Base-by-base conservation (phyloP, 2,888 invertebrate genomes). In the Prosapia bicincta region DNA sequence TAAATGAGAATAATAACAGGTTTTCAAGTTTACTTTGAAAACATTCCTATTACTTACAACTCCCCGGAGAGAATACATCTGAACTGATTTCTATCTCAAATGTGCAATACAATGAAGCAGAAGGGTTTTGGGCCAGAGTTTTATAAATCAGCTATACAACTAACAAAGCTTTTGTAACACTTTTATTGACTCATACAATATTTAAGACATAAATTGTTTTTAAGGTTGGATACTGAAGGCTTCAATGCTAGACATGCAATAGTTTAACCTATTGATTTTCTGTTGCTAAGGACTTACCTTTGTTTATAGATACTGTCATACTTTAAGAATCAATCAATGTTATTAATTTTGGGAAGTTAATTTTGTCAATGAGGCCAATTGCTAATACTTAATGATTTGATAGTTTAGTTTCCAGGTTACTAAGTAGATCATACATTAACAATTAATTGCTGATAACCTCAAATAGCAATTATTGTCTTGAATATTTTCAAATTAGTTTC, bases 221-320 rank as follows among this genome's bases (percentile, higher is more conserved):
- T 54, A 54, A 20, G 20, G 54, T n/a, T 54, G 20, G 2, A 5
- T 2, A 20, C 20, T 5, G 20, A 54, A 54, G 54, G 20, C 54
- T 54, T 20, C 54, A 28, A 9, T 28, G 20, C 13, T 69, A n/a
- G 54, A 26, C 74, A 74, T 74, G 74, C 74, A 26, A 67, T 20
- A 30, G 66, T 68, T 32, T 28, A 26, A 26, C 23, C 28, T 74
- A 74, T 74, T 74, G 74, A 74, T 74, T 74, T 28, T 66, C 54
- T 3, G 72, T 74, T 74, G 74, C 74, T 74, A 74, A 66, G 74
- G 43, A 23, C 69, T 30, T 74, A 74, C 74, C 74, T 74, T 74
- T 74, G 74, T 74, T 74, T 74, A 69, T 66, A 25, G 69, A 69
- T 23, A 69, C 69, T 69, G 69, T 69, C 74, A 74, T 74, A 65